phyloP scores from a whole-genome alignment of 2,797 vertebrate species.

The Ceyx erithaca region DNA sequence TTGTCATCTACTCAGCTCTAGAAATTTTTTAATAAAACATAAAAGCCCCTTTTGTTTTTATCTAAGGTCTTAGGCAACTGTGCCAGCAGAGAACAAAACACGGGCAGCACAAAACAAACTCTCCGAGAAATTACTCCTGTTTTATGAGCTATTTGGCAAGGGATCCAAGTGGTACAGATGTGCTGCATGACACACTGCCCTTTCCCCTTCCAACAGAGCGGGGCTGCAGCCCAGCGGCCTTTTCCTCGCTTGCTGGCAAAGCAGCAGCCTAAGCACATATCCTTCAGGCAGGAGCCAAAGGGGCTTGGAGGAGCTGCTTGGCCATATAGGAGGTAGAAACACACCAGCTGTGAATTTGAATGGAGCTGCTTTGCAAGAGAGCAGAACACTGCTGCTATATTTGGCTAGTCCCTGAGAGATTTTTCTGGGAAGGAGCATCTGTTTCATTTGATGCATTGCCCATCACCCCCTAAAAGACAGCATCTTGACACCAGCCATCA shows the following conservation, averaged over 20 bases:
- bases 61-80: background rate
- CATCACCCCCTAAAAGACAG: background rate
- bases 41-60: background rate
- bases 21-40: background rate
- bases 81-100: background rate
- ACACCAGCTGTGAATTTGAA: constrained; percentile 7
- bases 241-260: background rate
- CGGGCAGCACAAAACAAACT: background rate
- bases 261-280: background rate
- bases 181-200: rapidly evolving
- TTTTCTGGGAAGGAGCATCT: constrained; percentile 19
- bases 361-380: constrained; percentile 22
- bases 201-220: background rate
- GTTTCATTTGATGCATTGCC: constrained; percentile 1
- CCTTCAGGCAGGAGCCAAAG: background rate
- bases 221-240: background rate
- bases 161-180: background rate
- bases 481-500: background rate
- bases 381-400: constrained; percentile 34
- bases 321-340: background rate
- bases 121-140: background rate
- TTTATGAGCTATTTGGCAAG: background rate
- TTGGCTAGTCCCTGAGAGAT: background rate
- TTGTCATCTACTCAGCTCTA: background rate
- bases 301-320: background rate